Conservation (phyloP, 2,888 invertebrate species). For the Bimastos eiseni region DNA sequence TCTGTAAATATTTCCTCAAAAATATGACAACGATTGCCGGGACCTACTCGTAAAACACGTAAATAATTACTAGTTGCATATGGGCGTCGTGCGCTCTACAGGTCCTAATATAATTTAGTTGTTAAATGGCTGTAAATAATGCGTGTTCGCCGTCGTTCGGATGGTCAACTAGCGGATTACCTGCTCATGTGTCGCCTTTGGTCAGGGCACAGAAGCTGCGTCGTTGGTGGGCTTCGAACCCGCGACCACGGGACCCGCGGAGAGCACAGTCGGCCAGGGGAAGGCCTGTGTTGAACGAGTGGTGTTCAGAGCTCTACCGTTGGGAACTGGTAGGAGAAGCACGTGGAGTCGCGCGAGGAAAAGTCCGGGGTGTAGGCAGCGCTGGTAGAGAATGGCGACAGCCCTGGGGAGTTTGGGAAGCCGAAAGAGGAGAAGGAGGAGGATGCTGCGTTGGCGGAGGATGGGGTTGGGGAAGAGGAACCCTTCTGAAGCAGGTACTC, state of each 20-base stretch:
- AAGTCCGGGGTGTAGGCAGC: not conserved
- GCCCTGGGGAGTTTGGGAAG: not conserved
- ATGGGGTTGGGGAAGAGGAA: not conserved
- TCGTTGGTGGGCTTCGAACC: not conserved
- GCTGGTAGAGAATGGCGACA: not conserved
- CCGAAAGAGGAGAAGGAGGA: not conserved
- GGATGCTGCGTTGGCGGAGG: not conserved
- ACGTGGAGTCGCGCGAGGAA: not conserved
- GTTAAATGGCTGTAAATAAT: slow-evolving; percentile 3
- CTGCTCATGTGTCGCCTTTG: not conserved
- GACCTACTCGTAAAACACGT: not conserved
- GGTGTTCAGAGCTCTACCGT: not conserved
- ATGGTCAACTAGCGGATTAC: not conserved
- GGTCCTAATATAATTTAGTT: not conserved
- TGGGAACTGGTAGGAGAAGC: not conserved
- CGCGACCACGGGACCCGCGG: not conserved
- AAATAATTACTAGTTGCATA: slow-evolving; percentile 10
- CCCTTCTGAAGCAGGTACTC: not conserved
- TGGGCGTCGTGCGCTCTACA: slow-evolving; percentile 13
- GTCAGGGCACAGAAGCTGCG: not conserved
- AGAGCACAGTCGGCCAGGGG: not conserved
- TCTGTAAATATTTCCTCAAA: not conserved
- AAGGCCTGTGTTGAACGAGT: not conserved
- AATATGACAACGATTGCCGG: not conserved
- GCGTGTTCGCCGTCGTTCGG: not conserved